A percentile compares a stretch with the other conserved stretches of the same genome.
Evolutionary conservation across 2,113 vertebrate genomes (phyloP).

Genomic region (Maccullochella peelii): DNA sequence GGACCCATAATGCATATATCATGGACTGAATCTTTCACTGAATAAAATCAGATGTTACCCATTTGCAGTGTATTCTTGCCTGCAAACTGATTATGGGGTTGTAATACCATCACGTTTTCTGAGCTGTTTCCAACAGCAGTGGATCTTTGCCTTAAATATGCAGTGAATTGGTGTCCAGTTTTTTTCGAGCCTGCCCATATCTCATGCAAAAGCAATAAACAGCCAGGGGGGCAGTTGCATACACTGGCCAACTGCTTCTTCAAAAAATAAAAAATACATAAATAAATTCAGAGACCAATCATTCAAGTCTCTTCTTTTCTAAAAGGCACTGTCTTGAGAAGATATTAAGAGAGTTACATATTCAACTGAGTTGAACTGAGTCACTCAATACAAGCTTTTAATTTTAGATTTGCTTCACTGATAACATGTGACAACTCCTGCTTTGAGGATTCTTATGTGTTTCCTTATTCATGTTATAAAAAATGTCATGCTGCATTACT

Average conservation of each 20-base stretch:
- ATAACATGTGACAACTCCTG: conserved; percentile 9
- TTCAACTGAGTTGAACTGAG: neutral
- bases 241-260: neutral
- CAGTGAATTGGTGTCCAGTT: conserved; percentile 50
- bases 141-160: conserved; percentile 60
- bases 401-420: conserved; percentile 16
- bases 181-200: conserved; percentile 32
- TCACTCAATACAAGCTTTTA: neutral
- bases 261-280: too few relatives aligned
- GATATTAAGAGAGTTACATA: neutral
- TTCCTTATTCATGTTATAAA: conserved; percentile 11
- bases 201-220: conserved; percentile 62
- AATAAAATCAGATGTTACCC: neutral
- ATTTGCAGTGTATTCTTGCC: conserved; percentile 6
- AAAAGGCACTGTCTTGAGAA: conserved; percentile 27
- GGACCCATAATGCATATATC: neutral
- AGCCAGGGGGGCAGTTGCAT: conserved; percentile 54
- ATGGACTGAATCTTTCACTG: neutral
- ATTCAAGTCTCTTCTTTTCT: neutral
- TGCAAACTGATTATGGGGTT: neutral
- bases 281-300: neutral
- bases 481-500: neutral
- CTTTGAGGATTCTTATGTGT: neutral
- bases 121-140: conserved; percentile 32
- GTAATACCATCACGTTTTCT: neutral